These are phyloP conservation scores for Anguilla rostrata DNA, from an alignment of 2,113 vertebrate species.

Conservation along the genomic window DNA sequence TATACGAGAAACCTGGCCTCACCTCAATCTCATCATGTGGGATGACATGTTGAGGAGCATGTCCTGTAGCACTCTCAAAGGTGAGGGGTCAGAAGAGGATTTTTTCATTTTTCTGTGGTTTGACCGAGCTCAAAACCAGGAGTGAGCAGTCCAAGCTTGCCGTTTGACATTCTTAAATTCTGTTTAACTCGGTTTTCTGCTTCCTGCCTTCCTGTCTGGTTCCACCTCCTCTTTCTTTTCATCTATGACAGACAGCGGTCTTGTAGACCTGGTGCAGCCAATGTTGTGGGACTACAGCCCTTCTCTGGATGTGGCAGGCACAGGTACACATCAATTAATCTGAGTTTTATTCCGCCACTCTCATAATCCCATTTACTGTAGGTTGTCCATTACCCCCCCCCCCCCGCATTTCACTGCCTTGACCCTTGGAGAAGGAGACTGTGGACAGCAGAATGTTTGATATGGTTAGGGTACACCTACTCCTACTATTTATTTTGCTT, in stretches of 20 bases:
- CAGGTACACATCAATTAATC: constrained; percentile 67
- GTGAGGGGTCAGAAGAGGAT: constrained; percentile 51
- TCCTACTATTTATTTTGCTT: neutral
- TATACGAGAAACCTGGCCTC: constrained; percentile 67
- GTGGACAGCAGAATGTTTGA: neutral
- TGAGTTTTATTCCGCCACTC: neutral
- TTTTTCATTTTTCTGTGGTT: neutral
- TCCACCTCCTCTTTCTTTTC: neutral
- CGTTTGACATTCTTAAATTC: neutral
- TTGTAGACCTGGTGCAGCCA: constrained; percentile 81
- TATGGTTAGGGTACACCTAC: neutral
- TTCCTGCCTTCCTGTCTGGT: neutral
- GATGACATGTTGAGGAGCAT: constrained; percentile 92
- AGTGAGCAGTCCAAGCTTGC: neutral
- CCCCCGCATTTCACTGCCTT: neutral
- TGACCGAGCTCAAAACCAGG: neutral
- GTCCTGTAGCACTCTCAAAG: constrained; percentile 74
- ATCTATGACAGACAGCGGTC: constrained; percentile 73
- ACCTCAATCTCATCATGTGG: constrained; percentile 82
- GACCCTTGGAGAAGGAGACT: neutral
- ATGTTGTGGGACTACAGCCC: constrained; percentile 95
- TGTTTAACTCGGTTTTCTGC: neutral
- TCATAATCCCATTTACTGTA: neutral
- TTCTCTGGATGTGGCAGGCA: constrained; percentile 75
- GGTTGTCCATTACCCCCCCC: neutral